These are phyloP conservation scores for Dipodomys spectabilis DNA, from an alignment of 2,113 vertebrate species.

Conservation along the genomic window DNA sequence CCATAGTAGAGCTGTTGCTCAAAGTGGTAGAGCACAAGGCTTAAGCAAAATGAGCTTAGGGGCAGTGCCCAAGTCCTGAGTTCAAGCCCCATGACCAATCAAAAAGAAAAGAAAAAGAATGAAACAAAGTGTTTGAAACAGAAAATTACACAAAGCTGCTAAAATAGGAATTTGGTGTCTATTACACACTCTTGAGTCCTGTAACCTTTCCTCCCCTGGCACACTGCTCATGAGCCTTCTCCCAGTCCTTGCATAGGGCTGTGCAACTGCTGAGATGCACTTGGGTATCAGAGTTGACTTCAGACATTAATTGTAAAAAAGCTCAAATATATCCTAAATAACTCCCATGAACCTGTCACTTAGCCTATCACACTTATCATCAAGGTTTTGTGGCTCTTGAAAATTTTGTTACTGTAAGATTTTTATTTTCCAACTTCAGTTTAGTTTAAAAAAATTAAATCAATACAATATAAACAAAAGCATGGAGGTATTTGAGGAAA, in stretches of 20 bases:
- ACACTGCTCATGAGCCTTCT: neutral
- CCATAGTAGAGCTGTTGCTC: no score
- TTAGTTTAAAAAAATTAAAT: conserved; percentile 26
- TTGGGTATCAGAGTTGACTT: neutral
- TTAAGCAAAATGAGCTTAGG: no score
- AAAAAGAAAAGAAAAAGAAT: neutral
- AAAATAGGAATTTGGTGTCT: neutral
- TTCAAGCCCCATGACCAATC: no score
- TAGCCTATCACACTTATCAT: neutral
- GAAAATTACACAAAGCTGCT: conserved; percentile 17
- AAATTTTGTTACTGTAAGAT: neutral
- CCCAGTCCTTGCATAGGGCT: neutral
- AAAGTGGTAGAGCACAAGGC: no score
- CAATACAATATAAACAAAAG: neutral
- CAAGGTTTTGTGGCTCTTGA: neutral
- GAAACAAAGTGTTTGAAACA: neutral
- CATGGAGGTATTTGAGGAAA: conserved; percentile 20
- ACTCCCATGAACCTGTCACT: neutral
- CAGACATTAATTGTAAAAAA: neutral
- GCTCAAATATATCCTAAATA: neutral
- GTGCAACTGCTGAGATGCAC: neutral
- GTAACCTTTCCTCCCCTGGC: neutral
- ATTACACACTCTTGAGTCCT: neutral
- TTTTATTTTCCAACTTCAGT: conserved; percentile 10
- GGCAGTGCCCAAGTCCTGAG: no score